A percentile compares a stretch with the other conserved stretches of the same genome.
phyloP scores from a whole-genome alignment of 2,113 vertebrate genomes.

The Erinaceus europaeus region DNA sequence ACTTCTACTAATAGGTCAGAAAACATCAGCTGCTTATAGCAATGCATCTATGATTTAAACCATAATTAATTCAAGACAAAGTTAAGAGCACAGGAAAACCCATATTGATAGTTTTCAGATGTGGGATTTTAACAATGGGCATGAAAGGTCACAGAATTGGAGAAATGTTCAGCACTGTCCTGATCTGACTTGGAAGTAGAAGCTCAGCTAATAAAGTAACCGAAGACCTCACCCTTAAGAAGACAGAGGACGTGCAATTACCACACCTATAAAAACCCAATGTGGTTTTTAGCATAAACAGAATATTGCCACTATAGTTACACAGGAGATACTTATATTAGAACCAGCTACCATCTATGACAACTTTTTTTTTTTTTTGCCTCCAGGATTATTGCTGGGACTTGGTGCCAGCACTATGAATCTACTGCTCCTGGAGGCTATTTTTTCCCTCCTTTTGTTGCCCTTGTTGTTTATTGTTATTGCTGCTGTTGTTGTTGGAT shows the following conservation, averaged over 20 bases:
- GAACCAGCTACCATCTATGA: neutral
- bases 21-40: neutral
- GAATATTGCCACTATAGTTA: neutral
- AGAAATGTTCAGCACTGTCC: neutral
- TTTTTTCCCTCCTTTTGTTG: no score
- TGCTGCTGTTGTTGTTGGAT: no score
- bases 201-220: neutral
- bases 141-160: neutral
- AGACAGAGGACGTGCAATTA: neutral
- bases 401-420: no score
- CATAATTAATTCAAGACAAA: neutral
- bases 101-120: neutral
- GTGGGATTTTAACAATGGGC: neutral
- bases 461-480: no score
- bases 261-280: neutral
- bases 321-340: slow-evolving; percentile 1
- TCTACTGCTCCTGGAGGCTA: no score
- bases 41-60: neutral
- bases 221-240: neutral
- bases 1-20: no score
- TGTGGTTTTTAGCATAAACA: neutral
- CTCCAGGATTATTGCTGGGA: no score
- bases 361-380: no score
- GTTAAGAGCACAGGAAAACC: neutral
- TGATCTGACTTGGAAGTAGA: neutral